Conservation (phyloP, 2,113 vertebrate genomes). For the Crocuta crocuta region DNA sequence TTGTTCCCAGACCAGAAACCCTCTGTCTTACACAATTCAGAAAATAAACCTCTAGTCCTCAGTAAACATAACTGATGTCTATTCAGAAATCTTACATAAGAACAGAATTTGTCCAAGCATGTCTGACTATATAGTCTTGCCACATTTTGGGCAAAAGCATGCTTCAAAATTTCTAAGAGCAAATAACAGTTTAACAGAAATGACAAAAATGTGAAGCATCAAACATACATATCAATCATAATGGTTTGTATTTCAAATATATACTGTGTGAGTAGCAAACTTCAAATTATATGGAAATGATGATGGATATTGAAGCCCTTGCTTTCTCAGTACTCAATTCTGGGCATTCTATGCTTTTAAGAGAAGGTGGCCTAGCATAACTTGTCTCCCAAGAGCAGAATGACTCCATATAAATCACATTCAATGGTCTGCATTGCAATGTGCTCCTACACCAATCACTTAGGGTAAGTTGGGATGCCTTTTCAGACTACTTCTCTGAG, state of each 20-base stretch:
- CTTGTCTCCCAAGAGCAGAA: background rate
- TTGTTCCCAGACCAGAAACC: background rate
- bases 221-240: background rate
- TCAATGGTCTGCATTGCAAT: accelerated
- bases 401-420: background rate
- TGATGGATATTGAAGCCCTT: background rate
- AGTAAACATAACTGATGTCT: background rate
- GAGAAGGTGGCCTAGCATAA: background rate
- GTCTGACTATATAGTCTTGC: background rate
- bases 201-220: background rate
- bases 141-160: background rate
- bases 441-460: background rate
- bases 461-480: background rate
- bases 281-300: background rate
- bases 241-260: background rate
- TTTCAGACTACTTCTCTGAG: background rate
- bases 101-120: conserved; percentile 4
- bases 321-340: background rate
- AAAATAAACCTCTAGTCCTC: background rate
- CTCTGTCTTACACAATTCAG: background rate
- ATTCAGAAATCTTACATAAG: background rate
- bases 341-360: background rate
- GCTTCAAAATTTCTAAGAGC: background rate
- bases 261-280: background rate
- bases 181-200: conserved; percentile 23